Percentiles rank a stretch among this genome's conserved stretches.
Conservation (phyloP, 2,113 vertebrate genomes). For the Chaetodon trifascialis region DNA sequence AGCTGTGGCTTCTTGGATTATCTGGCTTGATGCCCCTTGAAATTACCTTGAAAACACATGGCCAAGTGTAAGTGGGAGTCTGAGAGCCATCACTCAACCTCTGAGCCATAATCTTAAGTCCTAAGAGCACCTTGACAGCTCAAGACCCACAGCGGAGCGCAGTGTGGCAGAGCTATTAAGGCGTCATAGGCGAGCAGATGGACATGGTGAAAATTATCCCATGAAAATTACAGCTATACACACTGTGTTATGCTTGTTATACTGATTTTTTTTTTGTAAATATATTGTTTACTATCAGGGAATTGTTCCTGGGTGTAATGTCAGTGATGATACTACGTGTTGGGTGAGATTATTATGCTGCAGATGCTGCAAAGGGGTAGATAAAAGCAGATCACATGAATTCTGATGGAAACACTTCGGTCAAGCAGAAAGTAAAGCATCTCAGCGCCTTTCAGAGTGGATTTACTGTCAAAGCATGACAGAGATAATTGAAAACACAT, state of each 20-base stretch:
- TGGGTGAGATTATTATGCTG: too few relatives aligned
- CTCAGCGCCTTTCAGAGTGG: neutral
- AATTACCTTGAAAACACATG: conserved; percentile 28
- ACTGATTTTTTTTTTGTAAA: neutral
- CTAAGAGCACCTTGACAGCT: conserved; percentile 4
- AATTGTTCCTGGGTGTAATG: neutral
- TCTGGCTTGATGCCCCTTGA: conserved; percentile 1
- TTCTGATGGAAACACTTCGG: neutral
- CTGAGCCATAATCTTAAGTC: neutral
- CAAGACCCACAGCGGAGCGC: neutral
- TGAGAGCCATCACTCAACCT: conserved; percentile 29
- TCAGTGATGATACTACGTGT: neutral
- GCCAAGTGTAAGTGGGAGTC: conserved; percentile 5
- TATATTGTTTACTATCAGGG: neutral
- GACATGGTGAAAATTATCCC: neutral
- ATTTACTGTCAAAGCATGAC: neutral
- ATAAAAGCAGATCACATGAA: neutral
- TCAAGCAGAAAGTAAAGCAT: neutral
- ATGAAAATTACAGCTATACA: neutral
- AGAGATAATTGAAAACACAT: neutral
- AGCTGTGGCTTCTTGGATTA: neutral
- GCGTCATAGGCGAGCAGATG: neutral
- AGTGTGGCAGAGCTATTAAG: neutral
- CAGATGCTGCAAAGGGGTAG: neutral
- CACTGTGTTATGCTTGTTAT: neutral